A percentile compares a stretch with the other conserved stretches of the same genome.
phyloP scores from a whole-genome alignment of 1,140 invertebrate species.

The Ceratitis capitata region DNA sequence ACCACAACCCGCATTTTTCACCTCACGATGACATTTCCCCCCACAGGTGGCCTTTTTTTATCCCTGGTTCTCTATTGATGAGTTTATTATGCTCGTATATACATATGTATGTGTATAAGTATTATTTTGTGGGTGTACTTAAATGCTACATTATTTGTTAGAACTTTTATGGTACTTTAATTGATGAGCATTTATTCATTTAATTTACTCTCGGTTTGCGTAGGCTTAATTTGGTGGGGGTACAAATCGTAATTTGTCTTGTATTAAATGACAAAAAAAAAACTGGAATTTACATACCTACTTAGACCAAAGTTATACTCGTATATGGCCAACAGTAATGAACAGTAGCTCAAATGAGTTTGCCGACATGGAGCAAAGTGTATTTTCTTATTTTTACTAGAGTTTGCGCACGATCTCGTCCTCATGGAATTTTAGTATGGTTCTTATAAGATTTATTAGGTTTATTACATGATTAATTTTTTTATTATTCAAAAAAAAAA shows the following conservation, averaged over 20 bases:
- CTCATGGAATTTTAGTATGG: no score
- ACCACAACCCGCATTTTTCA: not conserved
- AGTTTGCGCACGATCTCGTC: no score
- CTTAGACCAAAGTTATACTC: not conserved
- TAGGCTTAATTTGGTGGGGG: not conserved
- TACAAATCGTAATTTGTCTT: constrained; percentile 1
- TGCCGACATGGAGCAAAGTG: no score
- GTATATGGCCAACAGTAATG: no score
- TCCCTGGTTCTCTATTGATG: not conserved
- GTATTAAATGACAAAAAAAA: not conserved
- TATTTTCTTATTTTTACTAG: no score
- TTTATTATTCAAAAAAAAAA: no score
- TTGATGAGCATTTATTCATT: not conserved
- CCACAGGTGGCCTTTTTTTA: not conserved
- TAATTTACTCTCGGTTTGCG: not conserved
- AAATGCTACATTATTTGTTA: not conserved
- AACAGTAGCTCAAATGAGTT: no score
- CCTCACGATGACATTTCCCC: not conserved
- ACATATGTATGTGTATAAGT: not conserved
- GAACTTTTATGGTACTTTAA: not conserved
- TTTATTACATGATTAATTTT: no score
- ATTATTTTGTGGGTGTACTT: no score
- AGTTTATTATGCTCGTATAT: not conserved
- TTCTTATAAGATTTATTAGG: no score
- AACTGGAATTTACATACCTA: not conserved